Evolutionary conservation across 2,113 vertebrate species (phyloP), one percentile per base, ranked within the genome.

Genomic region (Macroglossus sobrinus): DNA sequence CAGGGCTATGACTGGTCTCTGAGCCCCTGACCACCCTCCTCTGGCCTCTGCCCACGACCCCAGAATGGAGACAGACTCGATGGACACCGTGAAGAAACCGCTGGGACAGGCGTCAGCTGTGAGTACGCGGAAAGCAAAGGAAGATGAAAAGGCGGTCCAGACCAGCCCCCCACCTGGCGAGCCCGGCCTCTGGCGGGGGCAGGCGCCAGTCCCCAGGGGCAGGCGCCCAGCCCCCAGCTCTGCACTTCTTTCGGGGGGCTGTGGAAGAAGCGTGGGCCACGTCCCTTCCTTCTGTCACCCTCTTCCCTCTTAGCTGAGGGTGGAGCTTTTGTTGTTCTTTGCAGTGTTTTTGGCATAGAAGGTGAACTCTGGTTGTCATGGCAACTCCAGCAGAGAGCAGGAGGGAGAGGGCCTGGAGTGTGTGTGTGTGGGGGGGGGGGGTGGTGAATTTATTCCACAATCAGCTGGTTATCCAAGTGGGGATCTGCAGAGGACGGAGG

Each of bases 331-430:
- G 59, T 61, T 90, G 84, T 85, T 95, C 84, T 96, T 91, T 93
- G 78, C 33, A 28, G 74, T 63, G 84, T 63, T 97, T 97, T 97
- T 86, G 97, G 86, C 97, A 97, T 87, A 33, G 18, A 68, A 74
- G 78, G 74, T 97, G 96, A 96, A 94, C 69, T 89, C 96, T 89
- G 79, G 97, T 97, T 97, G 93, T 75, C 97, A 97, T 98, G 96
- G 94, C 78, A 97, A 97, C 94, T 68, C 33, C 53, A 92, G 92
- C 59, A 45, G 82, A 53, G 40, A 81, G 61, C 63, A 87, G 10
- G 57, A 93, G n/a, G 84, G 76, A 84, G 76, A 89, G 61, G 88
- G 90, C 61, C 68, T 12, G 53, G 12, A 9, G 15, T 50, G 50
- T 50, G 50, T 50, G 15, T 50, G 45, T 47, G 12, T 45, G 59